A percentile compares a stretch with the other conserved stretches of the same genome.
Conservation (phyloP, 2,888 invertebrate species). For the Megastigmus dorsalis region DNA sequence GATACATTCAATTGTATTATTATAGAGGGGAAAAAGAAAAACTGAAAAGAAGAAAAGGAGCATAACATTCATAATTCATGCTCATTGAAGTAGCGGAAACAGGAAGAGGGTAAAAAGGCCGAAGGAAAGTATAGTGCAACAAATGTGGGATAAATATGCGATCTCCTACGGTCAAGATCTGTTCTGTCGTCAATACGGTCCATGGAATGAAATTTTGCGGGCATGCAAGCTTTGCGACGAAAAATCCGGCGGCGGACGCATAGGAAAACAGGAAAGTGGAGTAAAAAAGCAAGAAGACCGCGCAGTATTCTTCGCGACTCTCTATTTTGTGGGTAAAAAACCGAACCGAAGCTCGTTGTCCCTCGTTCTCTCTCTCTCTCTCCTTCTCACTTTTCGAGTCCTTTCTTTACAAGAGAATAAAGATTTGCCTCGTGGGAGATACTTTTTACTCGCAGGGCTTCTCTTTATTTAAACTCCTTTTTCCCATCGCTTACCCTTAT, state of each 20-base stretch:
- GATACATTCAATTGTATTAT: background rate
- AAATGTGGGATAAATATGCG: background rate
- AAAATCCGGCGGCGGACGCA: background rate
- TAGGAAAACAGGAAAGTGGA: background rate
- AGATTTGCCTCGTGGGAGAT: background rate
- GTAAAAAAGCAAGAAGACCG: background rate
- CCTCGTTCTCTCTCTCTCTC: conserved; percentile 1
- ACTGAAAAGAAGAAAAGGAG: background rate
- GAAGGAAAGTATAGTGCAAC: background rate
- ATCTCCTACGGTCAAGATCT: background rate
- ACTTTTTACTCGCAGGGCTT: background rate
- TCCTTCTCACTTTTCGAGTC: background rate
- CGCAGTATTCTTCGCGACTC: too few relatives aligned
- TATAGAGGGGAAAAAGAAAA: background rate
- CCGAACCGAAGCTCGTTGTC: too few relatives aligned
- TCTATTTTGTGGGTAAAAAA: background rate
- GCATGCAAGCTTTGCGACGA: background rate
- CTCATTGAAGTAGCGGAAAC: background rate
- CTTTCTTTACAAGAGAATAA: conserved; percentile 7
- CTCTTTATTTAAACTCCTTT: conserved; percentile 35
- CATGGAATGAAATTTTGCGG: background rate
- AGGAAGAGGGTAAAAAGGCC: background rate
- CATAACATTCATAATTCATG: conserved; percentile 2
- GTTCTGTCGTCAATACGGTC: conserved; percentile 3
- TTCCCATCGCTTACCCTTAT: background rate